A percentile compares a stretch with the other conserved stretches of the same genome.
Conservation (phyloP, 2,888 invertebrate species). For the Augiades crinisus region DNA sequence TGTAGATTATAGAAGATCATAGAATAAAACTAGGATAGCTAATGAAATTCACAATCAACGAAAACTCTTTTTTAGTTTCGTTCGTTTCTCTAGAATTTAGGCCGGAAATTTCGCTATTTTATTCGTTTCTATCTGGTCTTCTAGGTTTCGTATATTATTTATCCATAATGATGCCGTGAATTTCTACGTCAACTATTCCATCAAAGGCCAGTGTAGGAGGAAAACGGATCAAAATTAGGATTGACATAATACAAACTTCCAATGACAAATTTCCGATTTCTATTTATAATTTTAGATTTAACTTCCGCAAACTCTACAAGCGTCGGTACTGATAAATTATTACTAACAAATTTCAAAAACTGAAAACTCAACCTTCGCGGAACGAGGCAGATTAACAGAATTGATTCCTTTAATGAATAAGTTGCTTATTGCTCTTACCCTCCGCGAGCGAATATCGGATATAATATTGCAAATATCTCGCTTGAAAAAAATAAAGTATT, state of each 20-base stretch:
- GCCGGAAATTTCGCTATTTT: too few species aligned
- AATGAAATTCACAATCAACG: too few species aligned
- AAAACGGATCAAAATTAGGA: neutral
- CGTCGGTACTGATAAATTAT: conserved; percentile 13
- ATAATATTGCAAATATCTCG: neutral
- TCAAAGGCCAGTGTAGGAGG: too few species aligned
- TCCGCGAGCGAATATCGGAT: neutral
- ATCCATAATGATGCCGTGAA: too few species aligned
- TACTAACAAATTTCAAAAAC: conserved; percentile 23
- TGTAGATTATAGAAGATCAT: neutral
- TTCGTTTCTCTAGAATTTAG: too few species aligned
- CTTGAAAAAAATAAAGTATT: neutral
- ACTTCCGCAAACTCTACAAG: conserved; percentile 5
- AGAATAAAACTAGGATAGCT: too few species aligned
- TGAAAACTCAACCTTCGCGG: conserved; percentile 10
- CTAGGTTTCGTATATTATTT: too few species aligned
- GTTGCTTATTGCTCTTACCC: conserved; percentile 29
- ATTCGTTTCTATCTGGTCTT: too few species aligned
- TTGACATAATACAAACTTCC: neutral
- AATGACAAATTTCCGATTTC: conserved; percentile 1
- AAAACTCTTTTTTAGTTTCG: too few species aligned
- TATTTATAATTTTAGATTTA: conserved; percentile 4
- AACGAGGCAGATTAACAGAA: conserved; percentile 36
- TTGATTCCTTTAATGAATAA: conserved; percentile 39
- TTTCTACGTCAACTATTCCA: too few species aligned